These are phyloP conservation scores for Aphidius gifuensis DNA, from an alignment of 1,140 invertebrate genomes.

Conservation along the genomic window DNA sequence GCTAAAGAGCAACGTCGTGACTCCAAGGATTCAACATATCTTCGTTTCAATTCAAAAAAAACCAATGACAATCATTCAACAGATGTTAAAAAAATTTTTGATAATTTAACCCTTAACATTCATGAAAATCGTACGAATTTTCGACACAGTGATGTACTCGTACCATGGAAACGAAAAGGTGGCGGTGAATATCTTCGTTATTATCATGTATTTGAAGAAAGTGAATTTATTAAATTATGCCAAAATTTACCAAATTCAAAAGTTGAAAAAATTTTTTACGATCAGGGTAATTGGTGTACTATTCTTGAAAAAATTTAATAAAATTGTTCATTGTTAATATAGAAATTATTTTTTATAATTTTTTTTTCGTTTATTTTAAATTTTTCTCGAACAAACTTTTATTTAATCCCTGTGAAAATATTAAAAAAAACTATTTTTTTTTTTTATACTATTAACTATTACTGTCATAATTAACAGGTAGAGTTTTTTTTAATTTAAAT, in stretches of 20 bases:
- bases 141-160: conserved; percentile 76
- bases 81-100: conserved; percentile 29
- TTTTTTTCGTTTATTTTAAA: neutral
- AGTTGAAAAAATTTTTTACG: conserved; percentile 79
- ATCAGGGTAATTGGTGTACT: conserved; percentile 95
- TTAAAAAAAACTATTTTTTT: too few species aligned
- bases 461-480: too few species aligned
- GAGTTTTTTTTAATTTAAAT: too few species aligned
- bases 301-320: conserved; percentile 64
- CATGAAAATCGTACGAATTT: conserved; percentile 90
- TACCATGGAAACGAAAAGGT: conserved; percentile 76
- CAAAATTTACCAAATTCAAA: conserved; percentile 54
- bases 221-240: conserved; percentile 77
- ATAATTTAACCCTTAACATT: conserved; percentile 64
- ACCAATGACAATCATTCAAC: conserved; percentile 34
- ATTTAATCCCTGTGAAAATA: too few species aligned
- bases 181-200: conserved; percentile 73
- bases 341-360: conserved; percentile 6
- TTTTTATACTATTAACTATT: too few species aligned
- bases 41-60: conserved; percentile 62
- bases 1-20: conserved; percentile 82
- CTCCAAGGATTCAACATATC: conserved; percentile 69
- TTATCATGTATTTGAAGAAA: conserved; percentile 92
- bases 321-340: conserved; percentile 1
- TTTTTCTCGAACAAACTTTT: too few species aligned